These are phyloP conservation scores for Stenurella melanura DNA, from an alignment of 2,888 invertebrate species.

Conservation along the genomic window DNA sequence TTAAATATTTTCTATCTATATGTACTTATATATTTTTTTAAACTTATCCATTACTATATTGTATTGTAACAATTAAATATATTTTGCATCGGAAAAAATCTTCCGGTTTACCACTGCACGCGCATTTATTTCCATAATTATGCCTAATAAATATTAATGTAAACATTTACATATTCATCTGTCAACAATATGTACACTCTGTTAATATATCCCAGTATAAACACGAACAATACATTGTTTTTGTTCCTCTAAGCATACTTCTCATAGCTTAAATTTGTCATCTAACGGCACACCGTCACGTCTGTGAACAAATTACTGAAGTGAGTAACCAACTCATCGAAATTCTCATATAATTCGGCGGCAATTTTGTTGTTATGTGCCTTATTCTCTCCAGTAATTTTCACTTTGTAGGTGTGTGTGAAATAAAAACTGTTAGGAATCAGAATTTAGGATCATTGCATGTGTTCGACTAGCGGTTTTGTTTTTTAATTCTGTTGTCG, in stretches of 20 bases:
- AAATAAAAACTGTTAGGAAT: slow-evolving; percentile 11
- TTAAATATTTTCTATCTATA: too few relatives aligned
- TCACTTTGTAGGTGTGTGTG: slow-evolving; percentile 12
- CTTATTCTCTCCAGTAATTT: background rate
- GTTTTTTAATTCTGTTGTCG: slow-evolving; percentile 17
- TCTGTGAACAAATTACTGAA: slow-evolving; percentile 28
- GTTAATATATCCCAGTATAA: slow-evolving; percentile 7
- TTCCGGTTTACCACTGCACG: background rate
- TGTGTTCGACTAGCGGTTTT: background rate
- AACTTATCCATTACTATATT: too few relatives aligned
- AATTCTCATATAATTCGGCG: slow-evolving; percentile 17
- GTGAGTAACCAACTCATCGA: slow-evolving; percentile 13
- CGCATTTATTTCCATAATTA: background rate
- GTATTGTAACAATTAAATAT: too few relatives aligned
- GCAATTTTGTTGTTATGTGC: slow-evolving; percentile 18
- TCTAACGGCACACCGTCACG: slow-evolving; percentile 13
- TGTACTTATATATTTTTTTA: too few relatives aligned
- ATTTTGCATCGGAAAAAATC: too few relatives aligned
- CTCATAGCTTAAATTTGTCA: slow-evolving; percentile 21
- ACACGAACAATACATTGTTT: slow-evolving; percentile 21
- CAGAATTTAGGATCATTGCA: slow-evolving; percentile 15
- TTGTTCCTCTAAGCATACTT: slow-evolving; percentile 16
- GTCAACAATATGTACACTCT: background rate
- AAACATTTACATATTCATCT: background rate
- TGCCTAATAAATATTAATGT: background rate